A percentile compares a stretch with the other conserved stretches of the same genome.
phyloP scores from a whole-genome alignment of 2,797 vertebrate genomes.

The Phalanger gymnotis region DNA sequence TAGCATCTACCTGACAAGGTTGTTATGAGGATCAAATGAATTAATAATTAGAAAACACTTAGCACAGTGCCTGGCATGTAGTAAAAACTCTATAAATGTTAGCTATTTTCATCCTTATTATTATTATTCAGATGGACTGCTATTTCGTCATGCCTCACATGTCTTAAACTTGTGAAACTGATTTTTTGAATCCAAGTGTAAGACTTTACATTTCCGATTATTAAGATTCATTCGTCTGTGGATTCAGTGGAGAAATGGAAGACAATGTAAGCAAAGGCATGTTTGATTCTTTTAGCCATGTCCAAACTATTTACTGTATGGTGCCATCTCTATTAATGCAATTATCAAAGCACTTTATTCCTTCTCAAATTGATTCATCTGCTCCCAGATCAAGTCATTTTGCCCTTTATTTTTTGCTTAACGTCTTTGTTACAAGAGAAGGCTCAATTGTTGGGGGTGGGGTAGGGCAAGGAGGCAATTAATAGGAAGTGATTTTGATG shows the following conservation, averaged over 20 bases:
- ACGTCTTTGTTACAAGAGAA: not conserved
- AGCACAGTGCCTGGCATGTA: not conserved
- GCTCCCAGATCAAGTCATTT: not conserved
- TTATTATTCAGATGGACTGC: not conserved
- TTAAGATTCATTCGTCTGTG: not conserved
- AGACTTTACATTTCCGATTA: not conserved
- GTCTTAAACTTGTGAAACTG: not conserved
- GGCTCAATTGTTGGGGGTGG: not conserved
- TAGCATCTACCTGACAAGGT: not conserved
- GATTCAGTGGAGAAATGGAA: not conserved
- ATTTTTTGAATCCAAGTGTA: not conserved
- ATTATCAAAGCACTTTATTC: not conserved
- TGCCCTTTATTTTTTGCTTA: not conserved
- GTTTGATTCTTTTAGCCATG: too few species aligned
- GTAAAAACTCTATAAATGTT: not conserved
- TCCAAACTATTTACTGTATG: too few species aligned
- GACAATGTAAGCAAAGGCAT: not conserved
- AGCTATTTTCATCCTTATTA: not conserved
- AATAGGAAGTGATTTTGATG: not conserved
- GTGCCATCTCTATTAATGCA: too few species aligned
- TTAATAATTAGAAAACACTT: not conserved
- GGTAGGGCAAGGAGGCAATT: not conserved
- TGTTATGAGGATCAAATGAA: not conserved
- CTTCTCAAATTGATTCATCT: too few species aligned
- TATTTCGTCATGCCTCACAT: not conserved